These are phyloP conservation scores for Serrognathus titanus DNA, from an alignment of 2,888 invertebrate genomes.

Conservation along the genomic window DNA sequence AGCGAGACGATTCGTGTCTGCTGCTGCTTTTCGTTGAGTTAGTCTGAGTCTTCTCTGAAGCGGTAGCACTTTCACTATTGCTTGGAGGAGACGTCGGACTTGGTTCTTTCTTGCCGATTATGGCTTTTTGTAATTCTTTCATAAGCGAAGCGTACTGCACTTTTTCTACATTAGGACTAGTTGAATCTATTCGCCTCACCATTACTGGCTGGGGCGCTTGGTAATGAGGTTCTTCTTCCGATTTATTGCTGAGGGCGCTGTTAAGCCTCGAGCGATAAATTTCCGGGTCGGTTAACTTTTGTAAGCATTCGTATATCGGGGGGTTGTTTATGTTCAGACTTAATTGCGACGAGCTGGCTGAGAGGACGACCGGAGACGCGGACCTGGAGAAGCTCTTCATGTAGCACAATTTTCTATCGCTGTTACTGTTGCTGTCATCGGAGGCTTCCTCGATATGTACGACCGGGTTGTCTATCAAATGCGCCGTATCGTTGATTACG, in stretches of 20 bases:
- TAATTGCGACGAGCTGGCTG: constrained; percentile 51
- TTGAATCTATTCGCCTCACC: constrained; percentile 34
- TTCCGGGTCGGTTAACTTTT: constrained; percentile 49
- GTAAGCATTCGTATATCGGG: constrained; percentile 49
- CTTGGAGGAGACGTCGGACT: constrained; percentile 40
- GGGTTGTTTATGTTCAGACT: constrained; percentile 40
- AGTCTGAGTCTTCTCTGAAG: constrained; percentile 40
- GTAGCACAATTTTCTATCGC: constrained; percentile 49
- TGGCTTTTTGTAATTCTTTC: constrained; percentile 50
- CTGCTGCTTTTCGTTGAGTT: constrained; percentile 36
- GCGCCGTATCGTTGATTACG: constrained; percentile 25
- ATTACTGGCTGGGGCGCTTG: constrained; percentile 40
- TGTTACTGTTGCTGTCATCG: constrained; percentile 45
- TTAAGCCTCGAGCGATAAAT: constrained; percentile 48
- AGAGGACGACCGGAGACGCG: constrained; percentile 48
- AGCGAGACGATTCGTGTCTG: constrained; percentile 38
- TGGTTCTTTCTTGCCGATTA: constrained; percentile 45
- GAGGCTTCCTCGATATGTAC: constrained; percentile 50
- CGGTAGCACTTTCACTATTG: constrained; percentile 37
- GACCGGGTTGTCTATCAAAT: constrained; percentile 46
- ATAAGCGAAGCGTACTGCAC: constrained; percentile 52
- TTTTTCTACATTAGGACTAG: constrained; percentile 44
- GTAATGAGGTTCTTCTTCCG: constrained; percentile 34
- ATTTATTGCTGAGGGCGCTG: constrained; percentile 41
- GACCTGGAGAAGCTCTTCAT: constrained; percentile 54